These are phyloP conservation scores for Gerris lacustris DNA, from an alignment of 2,888 invertebrate genomes.

Conservation along the genomic window DNA sequence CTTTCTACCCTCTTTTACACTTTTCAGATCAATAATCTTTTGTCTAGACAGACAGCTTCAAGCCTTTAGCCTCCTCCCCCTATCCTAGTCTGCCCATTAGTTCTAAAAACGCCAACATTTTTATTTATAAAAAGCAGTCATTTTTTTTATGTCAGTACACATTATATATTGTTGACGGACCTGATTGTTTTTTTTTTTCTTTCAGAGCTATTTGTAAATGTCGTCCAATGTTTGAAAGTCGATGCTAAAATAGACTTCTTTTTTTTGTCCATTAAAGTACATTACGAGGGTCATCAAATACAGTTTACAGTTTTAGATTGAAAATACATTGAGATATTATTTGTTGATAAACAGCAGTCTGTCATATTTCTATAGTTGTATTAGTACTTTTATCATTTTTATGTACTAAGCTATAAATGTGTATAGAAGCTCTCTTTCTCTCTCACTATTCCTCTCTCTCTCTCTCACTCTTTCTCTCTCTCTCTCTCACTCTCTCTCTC, in stretches of 20 bases:
- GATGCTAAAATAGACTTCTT: no score
- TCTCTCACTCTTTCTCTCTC: conserved; percentile 6
- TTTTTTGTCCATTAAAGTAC: no score
- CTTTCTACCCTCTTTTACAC: neutral
- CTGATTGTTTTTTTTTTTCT: conserved; percentile 13
- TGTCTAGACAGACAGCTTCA: neutral
- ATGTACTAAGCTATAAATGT: neutral
- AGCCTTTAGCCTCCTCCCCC: neutral
- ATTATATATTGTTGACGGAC: neutral
- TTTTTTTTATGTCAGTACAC: no score
- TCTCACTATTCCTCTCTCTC: conserved; percentile 13
- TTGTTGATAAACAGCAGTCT: no score
- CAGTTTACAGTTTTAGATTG: no score
- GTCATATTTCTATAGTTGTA: no score
- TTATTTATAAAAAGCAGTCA: neutral
- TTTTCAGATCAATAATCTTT: neutral
- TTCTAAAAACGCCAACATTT: neutral
- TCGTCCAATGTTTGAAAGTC: no score
- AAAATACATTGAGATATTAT: no score
- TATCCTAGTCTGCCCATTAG: conserved; percentile 9
- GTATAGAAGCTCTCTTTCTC: conserved; percentile 1
- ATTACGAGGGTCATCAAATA: no score
- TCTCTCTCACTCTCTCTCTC: no score
- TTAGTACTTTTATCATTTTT: no score
- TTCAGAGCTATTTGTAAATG: no score